Conservation (phyloP, 2,797 vertebrate species). For the Microctenopoma stevenorrisi region DNA sequence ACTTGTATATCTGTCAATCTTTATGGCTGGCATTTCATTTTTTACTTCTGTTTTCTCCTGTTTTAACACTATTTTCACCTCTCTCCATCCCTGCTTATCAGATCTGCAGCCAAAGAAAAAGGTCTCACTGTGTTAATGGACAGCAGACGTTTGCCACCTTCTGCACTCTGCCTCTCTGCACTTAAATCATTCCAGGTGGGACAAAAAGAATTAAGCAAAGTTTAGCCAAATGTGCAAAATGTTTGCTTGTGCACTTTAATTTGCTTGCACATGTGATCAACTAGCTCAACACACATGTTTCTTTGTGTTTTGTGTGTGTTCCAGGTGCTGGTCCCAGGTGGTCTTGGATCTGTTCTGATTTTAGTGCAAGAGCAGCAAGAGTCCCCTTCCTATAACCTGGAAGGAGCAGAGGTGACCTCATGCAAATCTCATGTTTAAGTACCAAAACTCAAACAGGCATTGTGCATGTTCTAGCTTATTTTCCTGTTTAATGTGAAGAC, state of each 20-base stretch:
- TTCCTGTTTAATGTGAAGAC: constrained; percentile 5
- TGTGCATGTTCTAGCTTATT: not conserved
- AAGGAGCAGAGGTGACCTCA: constrained; percentile 79
- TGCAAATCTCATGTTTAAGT: constrained; percentile 11
- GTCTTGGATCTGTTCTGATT: constrained; percentile 81
- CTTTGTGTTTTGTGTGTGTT: constrained; percentile 9
- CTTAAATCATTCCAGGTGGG: constrained; percentile 84
- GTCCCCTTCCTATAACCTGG: constrained; percentile 47
- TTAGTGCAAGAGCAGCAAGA: constrained; percentile 81
- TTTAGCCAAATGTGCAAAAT: constrained; percentile 32
- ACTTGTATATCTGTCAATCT: no score
- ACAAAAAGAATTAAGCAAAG: not conserved
- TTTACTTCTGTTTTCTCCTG: not conserved
- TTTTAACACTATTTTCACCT: constrained; percentile 1
- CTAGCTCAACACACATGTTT: constrained; percentile 28
- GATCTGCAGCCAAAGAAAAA: constrained; percentile 80
- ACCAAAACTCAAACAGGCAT: not conserved
- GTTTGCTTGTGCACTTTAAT: constrained; percentile 37
- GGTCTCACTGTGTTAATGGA: constrained; percentile 83
- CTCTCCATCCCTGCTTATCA: constrained; percentile 49
- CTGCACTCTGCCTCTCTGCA: constrained; percentile 69
- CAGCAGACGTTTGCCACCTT: constrained; percentile 75
- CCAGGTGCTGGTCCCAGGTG: constrained; percentile 75
- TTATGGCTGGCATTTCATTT: not conserved
- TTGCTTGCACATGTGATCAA: constrained; percentile 30